Base-by-base conservation (phyloP, 2,888 invertebrate genomes). In the Euphydryas editha region DNA sequence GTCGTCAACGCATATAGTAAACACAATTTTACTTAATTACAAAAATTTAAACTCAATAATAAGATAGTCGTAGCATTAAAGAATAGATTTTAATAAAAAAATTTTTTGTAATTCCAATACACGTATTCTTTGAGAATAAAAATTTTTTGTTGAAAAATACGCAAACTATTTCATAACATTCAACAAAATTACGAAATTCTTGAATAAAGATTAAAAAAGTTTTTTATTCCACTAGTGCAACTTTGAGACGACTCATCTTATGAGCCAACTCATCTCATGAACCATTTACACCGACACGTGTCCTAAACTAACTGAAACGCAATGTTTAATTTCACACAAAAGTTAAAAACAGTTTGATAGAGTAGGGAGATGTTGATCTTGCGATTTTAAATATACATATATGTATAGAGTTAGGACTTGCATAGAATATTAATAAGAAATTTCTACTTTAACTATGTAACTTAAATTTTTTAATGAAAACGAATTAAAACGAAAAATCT, bases 311-410 rank as follows among this genome's bases (percentile, higher is more conserved):
- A 62, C 62, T 54, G 17, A 39, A 44, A 36, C 46, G 47, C 42
- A 30, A 61, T 55, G 46, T 62, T 62, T 62, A 56, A 56, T 56
- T 62, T 56, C n/a, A 46, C 55, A 36, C 62, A 56, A 56, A 30
- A 62, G 62, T 56, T 56, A 24, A 36, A 62, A 56, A 30, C 36
- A 21, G 44, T 47, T 56, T 37, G 49, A 15, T 30, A 21, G 21
- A 24, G 36, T 20, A 46, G 37, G 56, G 59, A 59, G 30, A 7
- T 18, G 55, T 47, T 47, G 49, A 13, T 24, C 24, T 51, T 46
- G 46, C 20, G 49, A 15, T n/a, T n/a, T n/a, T n/a, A n/a, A n/a
- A n/a, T n/a, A 15, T 51, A 21, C 15, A 47, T 21, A 51, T 24
- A 15, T 15, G 15, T 24, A 51, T 20, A 24, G 15, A 47, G 6